These are phyloP conservation scores for Empis livida DNA, from an alignment of 2,888 invertebrate species.

Conservation along the genomic window DNA sequence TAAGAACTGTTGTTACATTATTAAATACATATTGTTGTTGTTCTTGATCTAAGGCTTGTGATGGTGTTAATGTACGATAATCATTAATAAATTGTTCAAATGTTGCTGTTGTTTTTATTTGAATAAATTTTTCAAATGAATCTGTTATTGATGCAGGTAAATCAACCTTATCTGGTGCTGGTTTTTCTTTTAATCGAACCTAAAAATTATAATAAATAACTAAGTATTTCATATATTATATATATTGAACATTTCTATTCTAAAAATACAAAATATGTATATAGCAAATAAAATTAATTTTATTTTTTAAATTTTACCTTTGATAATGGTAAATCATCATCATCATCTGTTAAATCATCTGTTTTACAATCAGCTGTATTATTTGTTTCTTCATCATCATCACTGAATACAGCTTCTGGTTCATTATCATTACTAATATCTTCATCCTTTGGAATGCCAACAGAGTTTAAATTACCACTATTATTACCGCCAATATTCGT, in stretches of 20 bases:
- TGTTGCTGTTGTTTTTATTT: conserved; percentile 28
- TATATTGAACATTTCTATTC: conserved; percentile 5
- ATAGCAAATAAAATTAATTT: too few relatives aligned
- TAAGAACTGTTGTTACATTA: conserved; percentile 29
- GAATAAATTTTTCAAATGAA: conserved; percentile 32
- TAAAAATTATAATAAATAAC: conserved; percentile 5
- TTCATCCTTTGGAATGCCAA: conserved; percentile 42
- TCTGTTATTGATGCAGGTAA: conserved; percentile 30
- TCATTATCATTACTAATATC: conserved; percentile 73
- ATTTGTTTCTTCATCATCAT: conserved; percentile 45
- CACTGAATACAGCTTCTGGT: conserved; percentile 19
- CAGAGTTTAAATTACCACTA: conserved; percentile 23
- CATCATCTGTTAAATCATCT: conserved; percentile 36
- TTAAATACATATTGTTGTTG: conserved; percentile 34
- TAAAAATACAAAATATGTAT: too few relatives aligned
- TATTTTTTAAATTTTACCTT: conserved; percentile 49
- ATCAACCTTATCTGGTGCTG: conserved; percentile 31
- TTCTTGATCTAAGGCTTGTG: conserved; percentile 27
- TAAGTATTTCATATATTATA: neutral
- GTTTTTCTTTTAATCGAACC: conserved; percentile 36
- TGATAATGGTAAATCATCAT: conserved; percentile 63
- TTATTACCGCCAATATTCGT: neutral
- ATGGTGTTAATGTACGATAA: conserved; percentile 28
- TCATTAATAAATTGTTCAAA: conserved; percentile 33
- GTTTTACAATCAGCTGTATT: conserved; percentile 20